Conservation (phyloP, 2,888 invertebrate genomes). For the Yponomeuta evonymella region DNA sequence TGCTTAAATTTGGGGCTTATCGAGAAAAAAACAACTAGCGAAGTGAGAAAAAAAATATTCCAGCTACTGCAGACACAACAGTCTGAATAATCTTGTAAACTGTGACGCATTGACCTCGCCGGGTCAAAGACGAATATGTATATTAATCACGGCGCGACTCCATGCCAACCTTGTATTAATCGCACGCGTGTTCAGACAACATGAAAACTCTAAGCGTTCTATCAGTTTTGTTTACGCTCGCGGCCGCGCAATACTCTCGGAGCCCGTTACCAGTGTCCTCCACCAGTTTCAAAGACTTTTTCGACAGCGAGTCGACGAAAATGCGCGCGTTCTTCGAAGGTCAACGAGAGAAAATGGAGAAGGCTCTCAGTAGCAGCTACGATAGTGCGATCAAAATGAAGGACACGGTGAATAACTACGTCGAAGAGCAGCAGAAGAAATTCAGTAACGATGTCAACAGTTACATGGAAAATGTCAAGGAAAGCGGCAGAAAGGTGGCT, state of each 20-base stretch:
- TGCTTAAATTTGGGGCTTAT: not conserved
- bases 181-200: not conserved
- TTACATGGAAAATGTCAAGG: conserved; percentile 44
- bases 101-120: conserved; percentile 9
- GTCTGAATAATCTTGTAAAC: conserved; percentile 4
- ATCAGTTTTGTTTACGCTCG: not conserved
- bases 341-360: conserved; percentile 32
- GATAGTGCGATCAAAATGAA: conserved; percentile 38
- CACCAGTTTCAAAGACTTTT: not conserved
- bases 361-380: conserved; percentile 33
- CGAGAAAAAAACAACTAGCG: not conserved
- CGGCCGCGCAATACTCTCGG: not conserved
- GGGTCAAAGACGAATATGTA: conserved; percentile 1
- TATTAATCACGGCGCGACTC: conserved; percentile 1
- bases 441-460: conserved; percentile 42
- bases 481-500: conserved; percentile 38
- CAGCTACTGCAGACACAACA: conserved; percentile 9
- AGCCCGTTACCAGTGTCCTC: not conserved
- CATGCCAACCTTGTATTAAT: not conserved
- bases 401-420: conserved; percentile 42
- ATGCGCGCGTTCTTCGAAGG: conserved; percentile 39
- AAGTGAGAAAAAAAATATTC: not conserved
- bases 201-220: not conserved
- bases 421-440: conserved; percentile 45
- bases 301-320: conserved; percentile 3